A percentile compares a stretch with the other conserved stretches of the same genome.
Conservation (phyloP, 2,113 vertebrate species). For the Oreotragus oreotragus region DNA sequence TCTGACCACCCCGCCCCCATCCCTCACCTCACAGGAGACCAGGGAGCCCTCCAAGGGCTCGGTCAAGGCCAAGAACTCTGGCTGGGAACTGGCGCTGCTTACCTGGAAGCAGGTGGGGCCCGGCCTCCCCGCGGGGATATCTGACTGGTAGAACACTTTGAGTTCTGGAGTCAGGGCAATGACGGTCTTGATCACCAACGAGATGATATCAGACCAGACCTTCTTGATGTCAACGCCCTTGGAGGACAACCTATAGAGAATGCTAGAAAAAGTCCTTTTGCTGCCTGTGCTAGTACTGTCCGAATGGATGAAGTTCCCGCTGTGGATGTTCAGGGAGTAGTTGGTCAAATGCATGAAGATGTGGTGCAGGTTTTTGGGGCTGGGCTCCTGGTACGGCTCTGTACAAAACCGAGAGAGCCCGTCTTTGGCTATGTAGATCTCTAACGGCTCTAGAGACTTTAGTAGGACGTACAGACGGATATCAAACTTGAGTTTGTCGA, state of each 20-base stretch:
- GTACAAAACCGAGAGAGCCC: conserved; percentile 97
- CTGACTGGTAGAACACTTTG: conserved; percentile 93
- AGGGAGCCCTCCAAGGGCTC: background rate
- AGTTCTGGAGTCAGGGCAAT: conserved; percentile 96
- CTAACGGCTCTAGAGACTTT: conserved; percentile 93
- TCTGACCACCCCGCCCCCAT: background rate
- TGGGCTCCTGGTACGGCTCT: conserved; percentile 96
- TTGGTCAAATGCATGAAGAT: conserved; percentile 99
- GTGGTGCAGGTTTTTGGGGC: conserved; percentile 91
- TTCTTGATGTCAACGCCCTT: conserved; percentile 94
- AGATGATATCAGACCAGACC: conserved; percentile 97
- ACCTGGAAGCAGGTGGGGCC: conserved; percentile 99
- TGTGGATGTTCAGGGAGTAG: conserved; percentile 97
- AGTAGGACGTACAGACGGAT: conserved; percentile 96
- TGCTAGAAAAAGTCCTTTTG: conserved; percentile 95
- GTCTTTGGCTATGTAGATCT: conserved; percentile 98
- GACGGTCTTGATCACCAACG: conserved; percentile 95
- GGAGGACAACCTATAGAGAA: conserved; percentile 89
- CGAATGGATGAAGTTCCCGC: conserved; percentile 94
- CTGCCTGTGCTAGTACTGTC: conserved; percentile 93
- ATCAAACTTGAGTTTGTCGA: conserved; percentile 98
- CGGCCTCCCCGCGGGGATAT: conserved; percentile 93
- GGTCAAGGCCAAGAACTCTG: background rate
- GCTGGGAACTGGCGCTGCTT: background rate
- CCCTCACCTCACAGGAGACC: background rate